These are phyloP conservation scores for Neodontobutis hainanensis DNA, from an alignment of 2,113 vertebrate species.

Conservation along the genomic window DNA sequence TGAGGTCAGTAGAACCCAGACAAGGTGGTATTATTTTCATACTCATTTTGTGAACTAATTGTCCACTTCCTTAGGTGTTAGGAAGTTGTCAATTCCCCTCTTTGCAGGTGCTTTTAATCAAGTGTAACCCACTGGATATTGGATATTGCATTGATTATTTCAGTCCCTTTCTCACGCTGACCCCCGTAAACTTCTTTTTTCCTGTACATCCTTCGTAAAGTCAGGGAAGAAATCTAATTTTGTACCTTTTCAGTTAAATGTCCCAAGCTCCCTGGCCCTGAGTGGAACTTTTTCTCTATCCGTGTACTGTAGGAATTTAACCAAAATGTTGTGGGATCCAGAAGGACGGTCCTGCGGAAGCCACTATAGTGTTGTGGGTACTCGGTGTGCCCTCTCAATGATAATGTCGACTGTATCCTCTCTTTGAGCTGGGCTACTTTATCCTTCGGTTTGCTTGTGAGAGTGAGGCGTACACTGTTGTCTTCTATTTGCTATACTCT, in stretches of 20 bases:
- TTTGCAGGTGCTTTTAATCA: not conserved
- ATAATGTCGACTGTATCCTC: not conserved
- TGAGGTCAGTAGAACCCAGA: no score
- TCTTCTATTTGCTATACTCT: not conserved
- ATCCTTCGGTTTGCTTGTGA: not conserved
- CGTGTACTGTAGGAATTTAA: not conserved
- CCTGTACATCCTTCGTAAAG: not conserved
- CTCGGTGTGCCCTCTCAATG: not conserved
- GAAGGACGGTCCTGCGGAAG: not conserved
- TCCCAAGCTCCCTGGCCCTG: not conserved
- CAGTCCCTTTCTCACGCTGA: not conserved
- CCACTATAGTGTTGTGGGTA: not conserved
- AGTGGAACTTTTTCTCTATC: not conserved
- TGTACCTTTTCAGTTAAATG: not conserved
- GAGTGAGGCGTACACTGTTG: no score
- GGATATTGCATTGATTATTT: not conserved
- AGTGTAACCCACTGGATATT: not conserved
- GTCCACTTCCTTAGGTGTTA: not conserved
- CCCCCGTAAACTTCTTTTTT: not conserved
- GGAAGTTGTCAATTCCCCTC: not conserved
- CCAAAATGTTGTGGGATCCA: not conserved
- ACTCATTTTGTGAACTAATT: no score
- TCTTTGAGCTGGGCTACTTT: not conserved
- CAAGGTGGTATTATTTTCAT: no score
- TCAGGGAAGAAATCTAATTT: not conserved